Conservation (phyloP, 2,797 vertebrate species). For the Epinephelus malabaricus region DNA sequence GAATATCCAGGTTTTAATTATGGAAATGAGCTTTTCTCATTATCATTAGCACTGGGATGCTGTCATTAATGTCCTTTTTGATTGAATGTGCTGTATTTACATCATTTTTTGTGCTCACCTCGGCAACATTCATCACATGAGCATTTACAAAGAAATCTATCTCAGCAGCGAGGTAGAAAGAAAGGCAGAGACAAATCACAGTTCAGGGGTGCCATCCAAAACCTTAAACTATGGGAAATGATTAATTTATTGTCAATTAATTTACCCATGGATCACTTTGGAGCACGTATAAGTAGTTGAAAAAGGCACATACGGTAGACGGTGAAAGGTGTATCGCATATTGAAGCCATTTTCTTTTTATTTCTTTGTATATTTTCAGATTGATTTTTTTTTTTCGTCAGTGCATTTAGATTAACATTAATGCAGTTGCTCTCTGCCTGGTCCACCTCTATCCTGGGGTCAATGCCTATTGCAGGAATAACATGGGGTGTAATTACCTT, state of each 20-base stretch:
- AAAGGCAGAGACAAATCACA: conserved; percentile 10
- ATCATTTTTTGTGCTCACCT: conserved; percentile 3
- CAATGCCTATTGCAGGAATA: conserved; percentile 20
- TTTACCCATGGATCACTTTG: conserved; percentile 9
- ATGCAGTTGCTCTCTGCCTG: conserved; percentile 13
- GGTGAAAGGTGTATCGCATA: too few species aligned
- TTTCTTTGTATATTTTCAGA: neutral
- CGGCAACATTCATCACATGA: conserved; percentile 7
- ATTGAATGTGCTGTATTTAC: conserved; percentile 51
- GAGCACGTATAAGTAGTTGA: neutral
- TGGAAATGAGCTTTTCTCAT: conserved; percentile 57
- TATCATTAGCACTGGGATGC: conserved; percentile 57
- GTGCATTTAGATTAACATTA: conserved; percentile 33
- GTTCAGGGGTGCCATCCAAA: conserved; percentile 19
- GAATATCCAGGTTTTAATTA: conserved; percentile 62
- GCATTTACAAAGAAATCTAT: neutral
- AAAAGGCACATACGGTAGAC: neutral
- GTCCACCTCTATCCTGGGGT: conserved; percentile 23
- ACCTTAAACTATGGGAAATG: neutral
- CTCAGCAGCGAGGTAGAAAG: conserved; percentile 5
- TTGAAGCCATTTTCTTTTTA: neutral
- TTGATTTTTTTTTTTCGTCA: neutral
- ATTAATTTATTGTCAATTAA: conserved; percentile 22
- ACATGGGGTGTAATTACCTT: conserved; percentile 42
- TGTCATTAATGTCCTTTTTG: conserved; percentile 63